phyloP scores from a whole-genome alignment of 1,140 invertebrate species.

The Andrena cerasifolii region DNA sequence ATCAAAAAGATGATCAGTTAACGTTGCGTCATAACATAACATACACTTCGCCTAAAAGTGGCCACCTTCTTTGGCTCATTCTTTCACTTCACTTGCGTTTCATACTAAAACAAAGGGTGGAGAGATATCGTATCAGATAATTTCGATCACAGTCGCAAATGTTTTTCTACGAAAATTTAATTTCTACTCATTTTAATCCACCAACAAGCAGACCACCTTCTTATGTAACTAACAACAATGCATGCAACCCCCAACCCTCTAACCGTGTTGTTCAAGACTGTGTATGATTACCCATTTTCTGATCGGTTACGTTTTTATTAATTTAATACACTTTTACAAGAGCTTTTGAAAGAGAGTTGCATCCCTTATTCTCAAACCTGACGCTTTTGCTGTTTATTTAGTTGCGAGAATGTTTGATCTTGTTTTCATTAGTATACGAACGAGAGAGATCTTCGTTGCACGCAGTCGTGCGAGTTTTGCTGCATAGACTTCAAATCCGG shows the following conservation, averaged over 20 bases:
- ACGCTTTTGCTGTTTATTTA: slow-evolving; percentile 32
- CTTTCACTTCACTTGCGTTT: slow-evolving; percentile 40
- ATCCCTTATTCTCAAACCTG: slow-evolving; percentile 31
- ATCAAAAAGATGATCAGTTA: slow-evolving; percentile 11
- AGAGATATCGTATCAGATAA: slow-evolving; percentile 63
- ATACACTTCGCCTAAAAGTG: slow-evolving; percentile 29
- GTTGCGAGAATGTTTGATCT: not conserved
- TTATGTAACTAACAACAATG: slow-evolving; percentile 62
- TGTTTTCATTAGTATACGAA: not conserved
- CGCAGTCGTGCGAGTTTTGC: not conserved
- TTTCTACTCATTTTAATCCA: slow-evolving; percentile 42
- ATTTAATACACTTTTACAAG: slow-evolving; percentile 15
- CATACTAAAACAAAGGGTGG: slow-evolving; percentile 65
- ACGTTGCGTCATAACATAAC: slow-evolving; percentile 22
- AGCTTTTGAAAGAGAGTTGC: slow-evolving; percentile 51
- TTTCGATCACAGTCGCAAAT: slow-evolving; percentile 8
- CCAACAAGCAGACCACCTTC: slow-evolving; percentile 65
- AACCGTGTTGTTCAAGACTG: slow-evolving; percentile 1
- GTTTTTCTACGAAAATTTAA: not conserved
- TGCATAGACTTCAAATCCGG: slow-evolving; percentile 13
- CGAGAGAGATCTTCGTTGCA: not conserved
- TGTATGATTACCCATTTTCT: slow-evolving; percentile 10
- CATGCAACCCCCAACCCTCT: slow-evolving; percentile 59
- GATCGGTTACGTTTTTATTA: slow-evolving; percentile 9
- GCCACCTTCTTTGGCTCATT: slow-evolving; percentile 37